A percentile compares a stretch with the other conserved stretches of the same genome.
These are phyloP conservation scores for Zeus faber DNA, from an alignment of 2,113 vertebrate genomes.

Conservation along the genomic window DNA sequence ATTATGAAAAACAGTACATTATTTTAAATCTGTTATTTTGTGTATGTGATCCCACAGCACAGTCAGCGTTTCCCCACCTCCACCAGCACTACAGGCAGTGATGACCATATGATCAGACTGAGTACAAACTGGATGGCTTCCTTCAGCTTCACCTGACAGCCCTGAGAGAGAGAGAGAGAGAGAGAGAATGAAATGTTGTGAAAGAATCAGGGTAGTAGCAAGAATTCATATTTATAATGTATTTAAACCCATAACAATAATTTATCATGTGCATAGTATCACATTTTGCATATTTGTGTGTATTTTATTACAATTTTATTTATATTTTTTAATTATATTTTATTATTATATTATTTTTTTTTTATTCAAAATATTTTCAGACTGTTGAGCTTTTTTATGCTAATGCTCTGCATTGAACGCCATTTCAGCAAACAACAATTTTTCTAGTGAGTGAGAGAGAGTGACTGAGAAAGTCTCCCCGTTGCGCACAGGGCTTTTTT, in stretches of 20 bases:
- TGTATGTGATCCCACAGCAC: too few species aligned
- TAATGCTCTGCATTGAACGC: not conserved
- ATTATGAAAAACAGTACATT: not conserved
- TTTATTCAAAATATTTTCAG: not conserved
- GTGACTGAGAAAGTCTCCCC: not conserved
- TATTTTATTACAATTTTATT: too few species aligned
- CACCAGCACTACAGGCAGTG: slow-evolving; percentile 30
- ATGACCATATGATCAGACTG: slow-evolving; percentile 24
- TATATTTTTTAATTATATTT: not conserved
- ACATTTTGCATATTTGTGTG: too few species aligned
- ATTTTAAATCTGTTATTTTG: too few species aligned
- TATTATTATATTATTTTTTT: not conserved
- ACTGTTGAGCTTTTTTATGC: not conserved
- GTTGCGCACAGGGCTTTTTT: too few species aligned
- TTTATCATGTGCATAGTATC: too few species aligned
- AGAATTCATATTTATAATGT: not conserved
- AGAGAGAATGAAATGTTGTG: not conserved
- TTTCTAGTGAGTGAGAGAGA: too few species aligned
- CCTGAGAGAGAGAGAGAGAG: slow-evolving; percentile 36
- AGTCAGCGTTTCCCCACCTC: too few species aligned
- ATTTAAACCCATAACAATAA: not conserved
- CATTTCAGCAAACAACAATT: not conserved
- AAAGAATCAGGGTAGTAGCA: not conserved
- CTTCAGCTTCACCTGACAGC: slow-evolving; percentile 54
- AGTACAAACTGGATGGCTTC: slow-evolving; percentile 39